Evolutionary conservation across 1,140 invertebrate species (phyloP), one percentile per base, ranked within the genome.

Genomic region (Caenorhabditis remanei): DNA sequence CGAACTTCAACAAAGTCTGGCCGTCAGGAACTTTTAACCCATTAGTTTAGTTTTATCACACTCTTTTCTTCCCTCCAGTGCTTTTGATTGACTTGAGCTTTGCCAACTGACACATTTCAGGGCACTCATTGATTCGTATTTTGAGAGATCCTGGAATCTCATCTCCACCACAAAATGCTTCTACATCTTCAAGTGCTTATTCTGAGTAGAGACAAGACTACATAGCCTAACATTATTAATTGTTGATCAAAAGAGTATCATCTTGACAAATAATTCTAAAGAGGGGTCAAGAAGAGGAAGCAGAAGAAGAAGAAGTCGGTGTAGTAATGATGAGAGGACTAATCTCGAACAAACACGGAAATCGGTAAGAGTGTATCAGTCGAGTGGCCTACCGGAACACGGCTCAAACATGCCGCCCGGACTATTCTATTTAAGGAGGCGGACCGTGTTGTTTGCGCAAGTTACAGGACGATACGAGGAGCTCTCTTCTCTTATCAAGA

Each of bases 311-410:
- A 5, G 7, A 40, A 9, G 24, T 16, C 13, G 65, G 65, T 71
- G 71, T 79, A 79, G 71, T 79, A 79, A 40, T 79, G 71, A 79
- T 79, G 71, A 79, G 71, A 79, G 71, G 71, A 19, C 46, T 79
- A 79, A 79, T 79, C 71, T 79, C 71, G 71, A 79, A 79, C 71
- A 79, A 79, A 79, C 71, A 79, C 71, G 71, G 71, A 79, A 79
- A 79, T 79, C 71, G 71, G 71, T 79, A 79, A 79, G 71, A 79
- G 71, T 79, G 71, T 79, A 79, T 79, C 71, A 79, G 71, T 79
- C 71, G 71, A 79, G 71, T 79, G 71, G 71, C 19, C 21, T 46
- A 46, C 71, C 71, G 71, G 71, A 79, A 50, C 71, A 79, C 46
- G 71, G 71, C 71, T 79, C 71, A 79, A 79, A 79, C 71, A 79